phyloP scores from a whole-genome alignment of 1,140 invertebrate species.

The Drosophila lini region DNA sequence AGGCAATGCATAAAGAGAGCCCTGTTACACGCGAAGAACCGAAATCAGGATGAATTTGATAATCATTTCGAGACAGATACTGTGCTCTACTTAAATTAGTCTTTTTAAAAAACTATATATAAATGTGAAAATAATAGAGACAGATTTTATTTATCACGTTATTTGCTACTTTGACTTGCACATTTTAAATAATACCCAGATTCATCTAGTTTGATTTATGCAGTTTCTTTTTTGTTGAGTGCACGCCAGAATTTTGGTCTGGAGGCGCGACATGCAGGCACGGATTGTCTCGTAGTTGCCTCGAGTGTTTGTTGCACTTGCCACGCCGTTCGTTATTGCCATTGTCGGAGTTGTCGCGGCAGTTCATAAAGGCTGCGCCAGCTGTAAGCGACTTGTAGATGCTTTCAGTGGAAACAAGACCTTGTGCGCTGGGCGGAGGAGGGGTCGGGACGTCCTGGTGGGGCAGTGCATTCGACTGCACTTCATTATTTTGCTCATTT shows the following conservation, averaged over 20 bases:
- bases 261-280: constrained; percentile 24
- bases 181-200: not conserved
- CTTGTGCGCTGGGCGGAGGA: not conserved
- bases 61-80: not conserved
- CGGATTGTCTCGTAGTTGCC: constrained; percentile 33
- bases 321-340: constrained; percentile 29
- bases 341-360: constrained; percentile 45
- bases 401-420: constrained; percentile 12
- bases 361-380: constrained; percentile 64
- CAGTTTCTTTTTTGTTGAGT: not conserved
- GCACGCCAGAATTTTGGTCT: constrained; percentile 25
- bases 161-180: not conserved
- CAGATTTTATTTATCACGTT: not conserved
- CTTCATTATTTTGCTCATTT: constrained; percentile 79
- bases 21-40: constrained; percentile 22
- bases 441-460: not conserved
- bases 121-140: not conserved
- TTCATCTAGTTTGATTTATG: not conserved
- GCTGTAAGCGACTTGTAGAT: constrained; percentile 55
- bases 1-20: constrained; percentile 26
- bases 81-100: not conserved
- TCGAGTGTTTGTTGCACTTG: constrained; percentile 44
- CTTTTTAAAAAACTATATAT: not conserved
- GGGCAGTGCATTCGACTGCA: constrained; percentile 53
- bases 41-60: not conserved